Base-by-base conservation (phyloP, 1,140 invertebrate species). In the Drosophila ironensis region DNA sequence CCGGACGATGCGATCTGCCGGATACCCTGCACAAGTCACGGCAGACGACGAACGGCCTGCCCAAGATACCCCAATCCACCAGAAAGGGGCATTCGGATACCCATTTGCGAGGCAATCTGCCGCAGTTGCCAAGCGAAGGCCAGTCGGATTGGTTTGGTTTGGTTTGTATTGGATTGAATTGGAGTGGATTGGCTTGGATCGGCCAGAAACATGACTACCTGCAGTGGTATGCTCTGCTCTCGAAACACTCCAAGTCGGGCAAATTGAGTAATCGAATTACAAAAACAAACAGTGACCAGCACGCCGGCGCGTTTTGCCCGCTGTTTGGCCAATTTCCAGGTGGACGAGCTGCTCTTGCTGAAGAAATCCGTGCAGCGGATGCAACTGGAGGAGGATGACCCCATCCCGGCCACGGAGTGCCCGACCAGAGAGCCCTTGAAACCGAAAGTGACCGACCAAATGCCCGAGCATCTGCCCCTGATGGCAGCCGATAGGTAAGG, bases 401-500 rank as follows among this genome's bases (percentile, higher is more conserved):
- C 11, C 14, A 6, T 7, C 0, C 6, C 33, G 14, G 8, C 4
- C 7, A 7, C 16, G 33, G 14, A 14, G 6, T n/a, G n/a, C n/a
- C n/a, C n/a, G n/a, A n/a, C n/a, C n/a, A n/a, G n/a, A n/a, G n/a
- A n/a, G n/a, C n/a, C n/a, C n/a, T n/a, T n/a, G n/a, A n/a, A n/a
- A n/a, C n/a, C n/a, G n/a, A n/a, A n/a, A n/a, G n/a, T n/a, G n/a
- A 14, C 4, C 12, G 12, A 6, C 5, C 12, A 20, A 4, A 24
- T 46, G 14, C 80, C 80, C 0, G 52, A 86, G 22, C 48, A 71
- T 1, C 44, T 86, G 81, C 80, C 80, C 17, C 46, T 86, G 27
- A 86, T 86, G 80, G 75, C 75, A 7, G 61, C 71, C 1, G 80
- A 84, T 16, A 46, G 70, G 78, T 84, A 9, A 30, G 44, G 4